These are phyloP conservation scores for Odobenus rosmarus DNA, from an alignment of 2,113 vertebrate species.

Conservation along the genomic window DNA sequence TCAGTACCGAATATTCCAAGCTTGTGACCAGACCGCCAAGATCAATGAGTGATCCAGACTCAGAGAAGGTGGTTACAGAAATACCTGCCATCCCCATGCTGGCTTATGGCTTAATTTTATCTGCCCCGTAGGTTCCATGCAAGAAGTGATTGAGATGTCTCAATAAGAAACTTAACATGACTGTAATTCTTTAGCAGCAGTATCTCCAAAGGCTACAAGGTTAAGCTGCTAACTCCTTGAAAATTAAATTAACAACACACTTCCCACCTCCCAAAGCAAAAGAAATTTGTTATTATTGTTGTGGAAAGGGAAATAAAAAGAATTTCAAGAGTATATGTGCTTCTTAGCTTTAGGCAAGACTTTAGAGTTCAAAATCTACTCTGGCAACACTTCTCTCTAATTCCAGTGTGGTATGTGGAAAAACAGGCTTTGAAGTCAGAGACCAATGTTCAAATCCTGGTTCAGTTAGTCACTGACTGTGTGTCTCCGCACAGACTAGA, in stretches of 20 bases:
- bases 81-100: background rate
- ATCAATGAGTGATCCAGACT: background rate
- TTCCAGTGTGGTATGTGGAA: background rate
- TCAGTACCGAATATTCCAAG: background rate
- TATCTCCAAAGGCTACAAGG: background rate
- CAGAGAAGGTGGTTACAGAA: background rate
- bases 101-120: background rate
- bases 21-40: background rate
- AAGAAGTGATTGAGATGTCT: background rate
- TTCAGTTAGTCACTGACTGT: background rate
- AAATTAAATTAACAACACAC: conserved; percentile 31
- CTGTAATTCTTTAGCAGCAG: conserved; percentile 22
- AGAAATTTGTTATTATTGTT: background rate
- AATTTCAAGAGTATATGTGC: conserved; percentile 17
- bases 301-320: background rate
- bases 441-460: conserved; percentile 28
- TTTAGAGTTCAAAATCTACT: conserved; percentile 51
- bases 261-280: background rate
- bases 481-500: background rate
- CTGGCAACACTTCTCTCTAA: background rate
- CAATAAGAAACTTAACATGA: background rate
- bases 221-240: conserved; percentile 12
- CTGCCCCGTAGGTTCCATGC: background rate
- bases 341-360: background rate
- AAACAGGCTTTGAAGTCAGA: background rate